Evolutionary conservation across 2,113 vertebrate species (phyloP), one percentile per base, ranked within the genome.

Genomic region (Bagarius yarrelli): DNA sequence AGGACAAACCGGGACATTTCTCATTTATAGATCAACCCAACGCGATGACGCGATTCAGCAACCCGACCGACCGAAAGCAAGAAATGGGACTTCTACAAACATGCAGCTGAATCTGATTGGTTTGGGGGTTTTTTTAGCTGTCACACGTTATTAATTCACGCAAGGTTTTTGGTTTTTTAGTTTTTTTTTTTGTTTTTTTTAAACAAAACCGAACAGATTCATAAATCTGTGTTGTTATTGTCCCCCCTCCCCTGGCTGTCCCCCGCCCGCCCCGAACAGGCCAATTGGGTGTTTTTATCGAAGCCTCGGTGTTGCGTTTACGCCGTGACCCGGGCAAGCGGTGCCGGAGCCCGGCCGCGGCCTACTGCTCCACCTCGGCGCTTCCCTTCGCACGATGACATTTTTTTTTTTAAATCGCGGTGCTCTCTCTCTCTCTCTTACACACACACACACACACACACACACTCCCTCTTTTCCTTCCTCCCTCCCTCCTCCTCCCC

Each of bases 261-360:
- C 70, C 70, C 70, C 70, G 11, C 70, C 70, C 70, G 27, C 87
- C 81, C 83, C 85, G 86, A 84, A 85, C 86, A 93, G 93, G 92
- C 93, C 93, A 73, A 55, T 32, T 32, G 53, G 87, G 80, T 81
- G 89, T 87, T 92, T 91, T 86, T 3, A 88, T 91, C 91, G 90
- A 93, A 92, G 88, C 93, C 93, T 92, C 91, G 93, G 91, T 75
- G 87, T 93, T 67, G 89, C 89, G 90, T 93, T 71, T 80, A 69
- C 85, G 91, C 88, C 0, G 52, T 34, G 91, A 91, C 90, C 91
- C 84, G 91, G 88, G 81, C 88, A 88, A 21, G 85, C 16, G 88
- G 85, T 86, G 89, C 36, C 80, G 69, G 88, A 85, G 86, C 85
- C 87, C 91, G 90, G 91, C 88, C 86, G 79, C 87, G 81, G 84